Conservation (phyloP, 2,888 invertebrate genomes). For the Melanargia galathea region DNA sequence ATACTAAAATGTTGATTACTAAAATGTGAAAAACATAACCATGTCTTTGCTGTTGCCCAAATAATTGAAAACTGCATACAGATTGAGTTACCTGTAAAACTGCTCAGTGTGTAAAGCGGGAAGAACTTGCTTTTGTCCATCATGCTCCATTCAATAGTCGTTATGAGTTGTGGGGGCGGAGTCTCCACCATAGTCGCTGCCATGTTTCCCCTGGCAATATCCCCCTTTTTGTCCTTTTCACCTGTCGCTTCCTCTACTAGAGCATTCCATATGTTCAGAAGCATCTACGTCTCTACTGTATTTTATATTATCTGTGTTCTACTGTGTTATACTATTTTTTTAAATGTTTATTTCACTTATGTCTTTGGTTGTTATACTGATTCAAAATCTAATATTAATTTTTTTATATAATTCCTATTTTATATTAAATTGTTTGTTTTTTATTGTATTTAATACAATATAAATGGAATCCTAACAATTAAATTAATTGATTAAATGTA, state of each 20-base stretch:
- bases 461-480: slow-evolving; percentile 48
- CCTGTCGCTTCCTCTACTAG: slow-evolving; percentile 38
- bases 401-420: slow-evolving; percentile 10
- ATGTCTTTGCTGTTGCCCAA: no score
- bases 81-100: slow-evolving; percentile 90
- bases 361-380: slow-evolving; percentile 39
- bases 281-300: slow-evolving; percentile 48
- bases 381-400: slow-evolving; percentile 20
- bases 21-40: no score
- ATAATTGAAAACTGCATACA: no score
- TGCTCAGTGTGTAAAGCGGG: slow-evolving; percentile 94
- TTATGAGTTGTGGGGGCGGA: slow-evolving; percentile 84
- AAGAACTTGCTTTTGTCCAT: slow-evolving; percentile 98
- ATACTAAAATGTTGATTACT: no score
- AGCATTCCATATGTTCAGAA: slow-evolving; percentile 54
- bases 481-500: slow-evolving; percentile 25
- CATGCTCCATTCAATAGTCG: slow-evolving; percentile 98
- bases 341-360: slow-evolving; percentile 37
- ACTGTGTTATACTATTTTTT: background rate
- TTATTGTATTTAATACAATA: slow-evolving; percentile 46
- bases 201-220: slow-evolving; percentile 48
- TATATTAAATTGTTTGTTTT: slow-evolving; percentile 10
- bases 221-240: slow-evolving; percentile 37
- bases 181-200: slow-evolving; percentile 80
- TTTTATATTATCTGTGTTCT: slow-evolving; percentile 17